phyloP scores from a whole-genome alignment of 1,140 invertebrate species.

The Globodera ellingtonae region DNA sequence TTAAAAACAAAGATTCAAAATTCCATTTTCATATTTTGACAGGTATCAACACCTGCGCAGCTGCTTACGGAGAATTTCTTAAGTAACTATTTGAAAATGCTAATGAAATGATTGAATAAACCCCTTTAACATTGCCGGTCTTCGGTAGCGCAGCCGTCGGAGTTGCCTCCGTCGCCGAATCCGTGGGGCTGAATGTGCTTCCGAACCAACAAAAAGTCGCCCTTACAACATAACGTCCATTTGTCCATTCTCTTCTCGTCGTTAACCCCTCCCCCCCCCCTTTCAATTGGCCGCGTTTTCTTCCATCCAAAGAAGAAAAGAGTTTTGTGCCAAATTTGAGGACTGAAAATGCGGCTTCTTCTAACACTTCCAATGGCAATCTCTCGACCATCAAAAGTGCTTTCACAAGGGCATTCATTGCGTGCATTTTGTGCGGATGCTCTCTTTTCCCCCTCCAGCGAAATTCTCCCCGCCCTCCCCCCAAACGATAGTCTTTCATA shows the following conservation, averaged over 20 bases:
- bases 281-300: too few relatives aligned
- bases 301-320: too few relatives aligned
- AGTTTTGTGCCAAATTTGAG: too few relatives aligned
- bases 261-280: too few relatives aligned
- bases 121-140: conserved; percentile 63
- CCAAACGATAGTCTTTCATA: background rate
- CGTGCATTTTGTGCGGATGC: background rate
- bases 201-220: conserved; percentile 1
- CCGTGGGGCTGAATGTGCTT: conserved; percentile 81
- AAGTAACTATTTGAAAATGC: conserved; percentile 67
- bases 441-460: background rate
- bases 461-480: background rate
- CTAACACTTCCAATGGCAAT: background rate
- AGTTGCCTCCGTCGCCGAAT: conserved; percentile 92
- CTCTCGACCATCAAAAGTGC: conserved; percentile 4
- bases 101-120: background rate
- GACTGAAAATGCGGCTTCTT: too few relatives aligned
- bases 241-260: too few relatives aligned
- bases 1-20: background rate
- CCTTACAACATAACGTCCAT: background rate
- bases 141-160: conserved; percentile 91
- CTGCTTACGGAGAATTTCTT: conserved; percentile 98
- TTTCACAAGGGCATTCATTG: background rate
- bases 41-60: conserved; percentile 89
- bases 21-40: background rate